A percentile compares a stretch with the other conserved stretches of the same genome.
phyloP scores from a whole-genome alignment of 1,140 invertebrate genomes.

The Drosophila auraria region DNA sequence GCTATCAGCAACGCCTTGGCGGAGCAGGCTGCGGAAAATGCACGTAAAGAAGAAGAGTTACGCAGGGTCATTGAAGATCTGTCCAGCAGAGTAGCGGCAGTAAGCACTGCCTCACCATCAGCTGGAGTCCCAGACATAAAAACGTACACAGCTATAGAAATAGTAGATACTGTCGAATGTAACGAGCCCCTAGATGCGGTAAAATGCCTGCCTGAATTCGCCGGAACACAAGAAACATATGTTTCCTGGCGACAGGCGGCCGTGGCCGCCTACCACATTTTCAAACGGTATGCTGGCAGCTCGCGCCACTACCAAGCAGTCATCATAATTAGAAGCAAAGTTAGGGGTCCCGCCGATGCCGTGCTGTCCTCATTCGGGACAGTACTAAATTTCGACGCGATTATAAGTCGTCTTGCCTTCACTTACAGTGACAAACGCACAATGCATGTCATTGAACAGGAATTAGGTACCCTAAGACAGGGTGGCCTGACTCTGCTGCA shows the following conservation, averaged over 20 bases:
- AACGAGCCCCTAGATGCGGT: background rate
- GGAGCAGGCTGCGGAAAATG: background rate
- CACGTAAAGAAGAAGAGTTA: background rate
- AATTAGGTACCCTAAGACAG: conserved; percentile 1
- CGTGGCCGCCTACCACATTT: conserved; percentile 23
- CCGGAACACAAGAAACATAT: conserved; percentile 16
- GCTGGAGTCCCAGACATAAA: background rate
- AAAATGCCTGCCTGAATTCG: too few species aligned
- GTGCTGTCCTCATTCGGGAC: conserved; percentile 22
- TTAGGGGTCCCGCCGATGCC: conserved; percentile 13
- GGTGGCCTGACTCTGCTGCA: conserved; percentile 1
- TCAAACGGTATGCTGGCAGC: conserved; percentile 12
- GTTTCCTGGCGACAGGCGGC: conserved; percentile 25
- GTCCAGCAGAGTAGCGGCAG: background rate
- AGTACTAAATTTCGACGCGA: conserved; percentile 18
- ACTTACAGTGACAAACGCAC: conserved; percentile 29
- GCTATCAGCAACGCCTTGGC: background rate
- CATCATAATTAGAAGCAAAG: conserved; percentile 34
- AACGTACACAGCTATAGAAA: background rate
- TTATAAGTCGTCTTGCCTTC: conserved; percentile 16
- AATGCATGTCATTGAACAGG: conserved; percentile 18
- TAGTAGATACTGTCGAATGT: background rate
- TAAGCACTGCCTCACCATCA: background rate
- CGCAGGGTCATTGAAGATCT: background rate
- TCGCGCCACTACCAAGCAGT: conserved; percentile 34